Evolutionary conservation across 2,888 invertebrate genomes (phyloP).

Genomic region (Orthosia gothica): DNA sequence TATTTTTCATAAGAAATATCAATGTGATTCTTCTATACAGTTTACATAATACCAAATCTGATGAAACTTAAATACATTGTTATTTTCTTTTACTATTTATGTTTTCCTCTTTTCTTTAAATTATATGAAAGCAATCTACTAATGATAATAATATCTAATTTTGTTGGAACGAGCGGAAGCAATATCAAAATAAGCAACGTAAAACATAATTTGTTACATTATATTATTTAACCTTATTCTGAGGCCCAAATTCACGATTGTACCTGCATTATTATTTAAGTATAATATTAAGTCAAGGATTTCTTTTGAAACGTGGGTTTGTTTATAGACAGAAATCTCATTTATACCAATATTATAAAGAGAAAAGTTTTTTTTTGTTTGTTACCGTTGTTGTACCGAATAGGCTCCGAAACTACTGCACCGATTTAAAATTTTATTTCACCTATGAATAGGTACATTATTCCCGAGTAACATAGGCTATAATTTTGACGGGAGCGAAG

Average conservation of each 20-base stretch:
- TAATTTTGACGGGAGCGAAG: too few species aligned
- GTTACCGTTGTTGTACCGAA: too few species aligned
- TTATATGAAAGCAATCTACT: constrained; percentile 17
- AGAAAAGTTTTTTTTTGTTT: too few species aligned
- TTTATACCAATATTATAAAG: too few species aligned
- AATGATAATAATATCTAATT: constrained; percentile 27
- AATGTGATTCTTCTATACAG: too few species aligned
- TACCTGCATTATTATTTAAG: neutral
- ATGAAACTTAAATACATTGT: neutral
- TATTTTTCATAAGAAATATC: neutral
- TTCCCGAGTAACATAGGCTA: too few species aligned
- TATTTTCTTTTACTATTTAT: neutral
- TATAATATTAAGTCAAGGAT: neutral
- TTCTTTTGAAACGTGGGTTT: neutral
- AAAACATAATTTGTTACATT: constrained; percentile 31
- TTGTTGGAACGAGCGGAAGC: constrained; percentile 7
- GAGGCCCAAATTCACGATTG: neutral
- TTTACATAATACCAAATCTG: neutral
- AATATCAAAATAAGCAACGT: constrained; percentile 10
- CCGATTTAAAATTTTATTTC: too few species aligned
- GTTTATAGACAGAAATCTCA: neutral
- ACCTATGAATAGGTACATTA: too few species aligned
- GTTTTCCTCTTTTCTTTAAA: constrained; percentile 1
- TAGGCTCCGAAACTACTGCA: too few species aligned
- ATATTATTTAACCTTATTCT: neutral